These are phyloP conservation scores for Holcopasites calliopsidis DNA, from an alignment of 1,140 invertebrate genomes.

Conservation along the genomic window DNA sequence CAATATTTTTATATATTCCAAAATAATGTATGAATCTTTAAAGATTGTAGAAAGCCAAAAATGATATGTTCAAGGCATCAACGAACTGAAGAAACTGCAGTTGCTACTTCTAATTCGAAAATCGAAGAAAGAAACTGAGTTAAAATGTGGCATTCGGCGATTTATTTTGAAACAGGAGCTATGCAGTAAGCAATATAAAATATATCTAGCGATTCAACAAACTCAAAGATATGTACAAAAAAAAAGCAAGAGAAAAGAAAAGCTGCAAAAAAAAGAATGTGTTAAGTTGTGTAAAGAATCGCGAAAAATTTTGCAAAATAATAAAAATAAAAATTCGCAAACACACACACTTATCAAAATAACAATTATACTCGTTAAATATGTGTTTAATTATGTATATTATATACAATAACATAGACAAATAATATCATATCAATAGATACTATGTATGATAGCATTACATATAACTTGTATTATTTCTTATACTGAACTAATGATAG, in stretches of 20 bases:
- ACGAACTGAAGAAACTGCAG: not conserved
- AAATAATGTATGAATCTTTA: not conserved
- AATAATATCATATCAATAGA: slow-evolving; percentile 54
- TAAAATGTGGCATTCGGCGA: not conserved
- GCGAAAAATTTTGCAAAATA: slow-evolving; percentile 4
- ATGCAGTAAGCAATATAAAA: not conserved
- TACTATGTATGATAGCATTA: slow-evolving; percentile 54
- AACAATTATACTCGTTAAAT: slow-evolving; percentile 55
- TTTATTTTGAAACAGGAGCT: too few relatives aligned
- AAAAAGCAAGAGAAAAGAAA: not conserved
- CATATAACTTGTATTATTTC: slow-evolving; percentile 51
- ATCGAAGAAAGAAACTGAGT: not conserved
- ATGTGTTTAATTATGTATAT: slow-evolving; percentile 60
- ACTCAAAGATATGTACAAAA: not conserved
- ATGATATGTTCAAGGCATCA: not conserved
- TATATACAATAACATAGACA: slow-evolving; percentile 65
- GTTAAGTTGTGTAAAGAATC: slow-evolving; percentile 6
- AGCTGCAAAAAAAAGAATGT: slow-evolving; percentile 2
- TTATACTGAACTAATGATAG: slow-evolving; percentile 41
- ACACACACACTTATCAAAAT: slow-evolving; percentile 44
- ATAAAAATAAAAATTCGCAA: slow-evolving; percentile 11
- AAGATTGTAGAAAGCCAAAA: not conserved
- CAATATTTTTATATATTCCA: not conserved
- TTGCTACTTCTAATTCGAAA: not conserved
- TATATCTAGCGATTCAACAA: not conserved